phyloP scores from a whole-genome alignment of 2,113 vertebrate species.

The Hemicordylus capensis region DNA sequence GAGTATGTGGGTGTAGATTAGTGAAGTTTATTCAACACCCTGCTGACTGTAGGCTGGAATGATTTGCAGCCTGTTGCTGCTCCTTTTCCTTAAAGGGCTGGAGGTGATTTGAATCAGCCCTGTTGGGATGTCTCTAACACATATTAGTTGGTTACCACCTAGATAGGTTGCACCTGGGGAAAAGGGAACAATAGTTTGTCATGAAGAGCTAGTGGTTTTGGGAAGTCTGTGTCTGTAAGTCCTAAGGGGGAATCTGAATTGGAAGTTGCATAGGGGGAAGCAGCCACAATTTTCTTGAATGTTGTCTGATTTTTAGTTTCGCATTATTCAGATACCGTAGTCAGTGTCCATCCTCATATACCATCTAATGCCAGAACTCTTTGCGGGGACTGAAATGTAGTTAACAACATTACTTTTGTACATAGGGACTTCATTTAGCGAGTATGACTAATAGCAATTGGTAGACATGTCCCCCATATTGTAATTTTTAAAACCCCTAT shows the following conservation, averaged over 20 bases:
- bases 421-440: neutral
- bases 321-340: neutral
- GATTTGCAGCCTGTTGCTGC: neutral
- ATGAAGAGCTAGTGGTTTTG: neutral
- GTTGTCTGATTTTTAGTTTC: neutral
- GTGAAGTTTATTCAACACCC: neutral
- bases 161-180: neutral
- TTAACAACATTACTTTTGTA: neutral
- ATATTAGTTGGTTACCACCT: neutral
- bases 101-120: neutral
- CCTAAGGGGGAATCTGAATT: neutral
- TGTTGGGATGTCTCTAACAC: neutral
- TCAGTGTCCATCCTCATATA: neutral
- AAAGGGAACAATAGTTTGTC: neutral
- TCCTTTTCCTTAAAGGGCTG: neutral
- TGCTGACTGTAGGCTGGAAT: neutral
- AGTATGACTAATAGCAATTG: neutral
- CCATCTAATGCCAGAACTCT: no score
- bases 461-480: neutral
- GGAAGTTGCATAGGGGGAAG: neutral
- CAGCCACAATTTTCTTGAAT: neutral
- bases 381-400: neutral
- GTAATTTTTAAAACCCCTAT: neutral
- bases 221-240: neutral
- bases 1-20: neutral